Evolutionary conservation across 2,113 vertebrate genomes (phyloP), one percentile per base, ranked within the genome.

Genomic region (Lipophrys pholis): DNA sequence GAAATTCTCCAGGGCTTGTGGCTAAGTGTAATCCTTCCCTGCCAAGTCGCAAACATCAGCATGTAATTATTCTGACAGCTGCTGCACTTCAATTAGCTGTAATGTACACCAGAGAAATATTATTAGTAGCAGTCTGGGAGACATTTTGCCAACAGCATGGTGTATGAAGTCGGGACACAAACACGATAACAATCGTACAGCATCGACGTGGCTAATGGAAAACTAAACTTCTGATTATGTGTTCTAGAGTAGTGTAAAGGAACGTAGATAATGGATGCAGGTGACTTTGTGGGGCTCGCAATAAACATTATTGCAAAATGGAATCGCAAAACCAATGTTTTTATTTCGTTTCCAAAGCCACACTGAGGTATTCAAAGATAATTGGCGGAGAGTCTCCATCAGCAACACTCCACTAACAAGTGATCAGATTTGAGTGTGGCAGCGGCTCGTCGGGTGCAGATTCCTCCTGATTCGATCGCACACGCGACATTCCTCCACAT

Each of bases 21-120:
- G 81, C 72, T 60, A 61, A 90, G 67, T 41, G 69, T 87, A 82
- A 81, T 75, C 59, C 71, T 63, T 78, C 77, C 61, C 79, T 89
- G 88, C 88, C 90, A 92, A 91, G 83, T 83, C 54, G 66, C 89
- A 85, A 87, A 89, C 89, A 91, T 87, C 76, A 88, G 88, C 87
- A 77, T 92, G 90, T 92, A 92, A 92, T 93, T 89, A 90, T 89
- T 91, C 86, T 91, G 91, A 93, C 92, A 92, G 89, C 78, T 90
- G 88, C 89, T 89, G 87, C 71, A 87, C 87, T 90, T 90, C 86
- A 90, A 91, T 91, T 89, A 92, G 87, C 78, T 82, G 82, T 84
- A 88, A 89, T 83, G 77, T 60, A 82, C 83, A 83, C 82, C 86
- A 90, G 89, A 86, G 80, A 71, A 90, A 88, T 83, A 82, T 91